Evolutionary conservation across 2,888 invertebrate species (phyloP).

Genomic region (Gortyna flavago): DNA sequence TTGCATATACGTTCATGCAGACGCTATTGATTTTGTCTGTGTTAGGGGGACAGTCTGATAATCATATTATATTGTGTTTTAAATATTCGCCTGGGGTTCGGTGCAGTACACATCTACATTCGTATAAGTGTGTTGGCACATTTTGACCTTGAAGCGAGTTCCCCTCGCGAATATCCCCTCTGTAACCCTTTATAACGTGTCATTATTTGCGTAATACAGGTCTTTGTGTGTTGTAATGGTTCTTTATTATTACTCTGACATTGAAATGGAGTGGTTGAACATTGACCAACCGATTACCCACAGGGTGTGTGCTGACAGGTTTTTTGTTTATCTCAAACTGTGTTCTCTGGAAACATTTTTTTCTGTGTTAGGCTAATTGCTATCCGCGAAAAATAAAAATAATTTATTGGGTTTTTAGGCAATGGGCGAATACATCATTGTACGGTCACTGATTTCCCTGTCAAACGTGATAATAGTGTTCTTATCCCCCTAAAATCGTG

Average conservation of each 20-base stretch:
- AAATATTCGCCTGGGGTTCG: slow-evolving; percentile 82
- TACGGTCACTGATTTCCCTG: background rate
- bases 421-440: background rate
- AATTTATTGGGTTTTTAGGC: background rate
- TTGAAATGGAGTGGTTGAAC: slow-evolving; percentile 51
- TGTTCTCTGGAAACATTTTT: slow-evolving; percentile 9
- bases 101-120: slow-evolving; percentile 42
- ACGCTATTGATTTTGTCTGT: slow-evolving; percentile 90
- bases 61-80: slow-evolving; percentile 89
- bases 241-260: slow-evolving; percentile 57
- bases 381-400: slow-evolving; percentile 8
- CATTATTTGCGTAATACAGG: slow-evolving; percentile 60
- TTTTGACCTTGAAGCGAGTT: slow-evolving; percentile 78
- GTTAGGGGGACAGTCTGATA: slow-evolving; percentile 89
- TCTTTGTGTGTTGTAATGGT: slow-evolving; percentile 56
- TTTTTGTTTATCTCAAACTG: slow-evolving; percentile 34
- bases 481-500: slow-evolving; percentile 42
- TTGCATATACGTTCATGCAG: slow-evolving; percentile 85
- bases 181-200: slow-evolving; percentile 66
- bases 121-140: background rate
- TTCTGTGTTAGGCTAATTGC: background rate
- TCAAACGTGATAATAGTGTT: slow-evolving; percentile 2
- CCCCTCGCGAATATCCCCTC: slow-evolving; percentile 64
- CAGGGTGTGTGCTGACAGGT: slow-evolving; percentile 35
- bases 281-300: slow-evolving; percentile 18